Percentiles rank a stretch among this genome's conserved stretches.
Evolutionary conservation across 1,140 invertebrate species (phyloP).

Genomic region (Drosophila ananassae): DNA sequence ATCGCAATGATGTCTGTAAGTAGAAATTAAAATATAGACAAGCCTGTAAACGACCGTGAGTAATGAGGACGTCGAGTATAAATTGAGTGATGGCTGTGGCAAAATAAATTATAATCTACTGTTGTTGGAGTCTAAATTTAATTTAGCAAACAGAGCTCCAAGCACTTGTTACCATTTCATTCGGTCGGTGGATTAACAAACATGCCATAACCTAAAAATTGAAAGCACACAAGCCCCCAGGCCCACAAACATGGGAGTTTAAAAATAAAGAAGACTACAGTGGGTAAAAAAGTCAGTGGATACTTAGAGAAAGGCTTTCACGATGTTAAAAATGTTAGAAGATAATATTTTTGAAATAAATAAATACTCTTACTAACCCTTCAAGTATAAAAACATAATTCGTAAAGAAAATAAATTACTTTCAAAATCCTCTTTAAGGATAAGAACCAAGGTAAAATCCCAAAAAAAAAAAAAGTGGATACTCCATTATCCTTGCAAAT

Average conservation of each 20-base stretch:
- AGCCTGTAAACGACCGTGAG: constrained; percentile 25
- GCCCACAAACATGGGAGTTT: constrained; percentile 23
- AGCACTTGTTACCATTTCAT: constrained; percentile 33
- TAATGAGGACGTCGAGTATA: constrained; percentile 41
- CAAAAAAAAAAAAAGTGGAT: constrained; percentile 6
- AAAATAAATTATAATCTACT: constrained; percentile 33
- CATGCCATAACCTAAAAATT: constrained; percentile 50
- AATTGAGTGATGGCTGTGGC: constrained; percentile 36
- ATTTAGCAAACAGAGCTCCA: constrained; percentile 24
- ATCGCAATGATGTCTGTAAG: background rate
- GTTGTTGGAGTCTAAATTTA: constrained; percentile 25
- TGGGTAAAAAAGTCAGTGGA: background rate
- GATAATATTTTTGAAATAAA: too few relatives aligned
- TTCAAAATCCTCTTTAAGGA: background rate
- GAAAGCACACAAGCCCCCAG: constrained; percentile 66
- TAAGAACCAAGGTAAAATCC: background rate
- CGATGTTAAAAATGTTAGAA: too few relatives aligned
- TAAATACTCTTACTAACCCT: too few relatives aligned
- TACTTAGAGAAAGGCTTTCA: background rate
- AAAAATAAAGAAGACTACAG: constrained; percentile 13
- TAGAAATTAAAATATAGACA: constrained; percentile 30
- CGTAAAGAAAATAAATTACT: background rate
- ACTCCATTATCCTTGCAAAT: constrained; percentile 40
- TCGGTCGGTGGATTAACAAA: constrained; percentile 15
- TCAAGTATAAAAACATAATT: too few relatives aligned